phyloP scores from a whole-genome alignment of 2,888 invertebrate species.

The Acrobasis suavella region DNA sequence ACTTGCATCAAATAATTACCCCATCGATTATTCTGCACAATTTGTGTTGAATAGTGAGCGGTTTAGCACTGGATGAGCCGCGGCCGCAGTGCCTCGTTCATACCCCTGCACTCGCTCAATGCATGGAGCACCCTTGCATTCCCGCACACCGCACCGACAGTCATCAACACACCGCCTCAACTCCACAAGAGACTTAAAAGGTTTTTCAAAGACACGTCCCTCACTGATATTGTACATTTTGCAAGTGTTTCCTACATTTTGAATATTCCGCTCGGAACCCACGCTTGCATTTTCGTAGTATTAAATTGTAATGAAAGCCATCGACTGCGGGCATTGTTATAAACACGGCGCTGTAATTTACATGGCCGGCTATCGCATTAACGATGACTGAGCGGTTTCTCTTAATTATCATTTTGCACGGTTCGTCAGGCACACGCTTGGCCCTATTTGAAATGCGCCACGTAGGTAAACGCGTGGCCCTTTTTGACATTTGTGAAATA shows the following conservation, averaged over 20 bases:
- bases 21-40: conserved; percentile 56
- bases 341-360: conserved; percentile 69
- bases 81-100: conserved; percentile 39
- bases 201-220: conserved; percentile 42
- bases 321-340: conserved; percentile 69
- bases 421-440: conserved; percentile 73
- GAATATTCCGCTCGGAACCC: conserved; percentile 7
- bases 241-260: conserved; percentile 25
- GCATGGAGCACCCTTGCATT: conserved; percentile 48
- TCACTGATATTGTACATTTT: conserved; percentile 35
- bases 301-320: conserved; percentile 70
- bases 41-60: conserved; percentile 52
- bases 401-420: conserved; percentile 82
- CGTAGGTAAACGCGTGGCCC: conserved; percentile 27
- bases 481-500: conserved; percentile 32
- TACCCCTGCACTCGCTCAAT: conserved; percentile 48
- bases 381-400: conserved; percentile 80
- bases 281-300: conserved; percentile 54
- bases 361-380: conserved; percentile 75
- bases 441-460: conserved; percentile 45
- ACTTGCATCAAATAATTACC: conserved; percentile 35
- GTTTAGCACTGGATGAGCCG: conserved; percentile 44
- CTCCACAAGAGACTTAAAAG: conserved; percentile 50
- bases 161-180: conserved; percentile 53
- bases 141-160: conserved; percentile 41